Evolutionary conservation across 2,113 vertebrate species (phyloP), one percentile per base, ranked within the genome.

Genomic region (Corythornis madagascariensis): DNA sequence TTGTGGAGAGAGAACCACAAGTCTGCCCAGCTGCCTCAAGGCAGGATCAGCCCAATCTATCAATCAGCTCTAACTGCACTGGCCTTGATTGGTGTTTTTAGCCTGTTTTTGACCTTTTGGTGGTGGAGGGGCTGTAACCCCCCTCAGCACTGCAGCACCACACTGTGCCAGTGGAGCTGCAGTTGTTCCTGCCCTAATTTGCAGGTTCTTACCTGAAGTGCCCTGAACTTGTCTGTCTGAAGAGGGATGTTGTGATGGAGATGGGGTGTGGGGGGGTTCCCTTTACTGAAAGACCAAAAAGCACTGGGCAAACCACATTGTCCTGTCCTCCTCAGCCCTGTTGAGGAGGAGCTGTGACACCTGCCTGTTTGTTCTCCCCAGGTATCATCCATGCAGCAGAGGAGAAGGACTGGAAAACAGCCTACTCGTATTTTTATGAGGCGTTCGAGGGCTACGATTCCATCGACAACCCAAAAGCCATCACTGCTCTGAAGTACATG

Each of bases 371-470:
- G 40, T 75, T 64, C 55, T 83, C 40, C 89, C 72, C 96, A 99
- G 99, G 99, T 94, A 99, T 99, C 97, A 99, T 99, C 97, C 99
- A 99, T 4, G 99, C 99, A 77, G 99, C 99, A 26, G 99, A 99
- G 95, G 99, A 99, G 96, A 99, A 99, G 97, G 99, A 99, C 97
- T 99, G 99, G 99, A 99, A 99, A 97, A 99, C 99, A 8, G 99
- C 99, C 17, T 99, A 99, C 92, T 99, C 99, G 21, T 99, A 99
- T 97, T 99, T 99, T 96, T 99, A 99, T 3, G 99, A 99, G 97
- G 99, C 99, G 4, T 99, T 99, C 60, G 99, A 99, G 96, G 99
- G 99, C 77, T 99, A 99, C 21, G 99, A 99, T 95, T 99, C 99
- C 24, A 99, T 99, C 29, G 98, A 99, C 97, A 98, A 98, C 95